Evolutionary conservation across 2,797 vertebrate species (phyloP), one percentile per base, ranked within the genome.

Genomic region (Ambastaia sidthimunki): DNA sequence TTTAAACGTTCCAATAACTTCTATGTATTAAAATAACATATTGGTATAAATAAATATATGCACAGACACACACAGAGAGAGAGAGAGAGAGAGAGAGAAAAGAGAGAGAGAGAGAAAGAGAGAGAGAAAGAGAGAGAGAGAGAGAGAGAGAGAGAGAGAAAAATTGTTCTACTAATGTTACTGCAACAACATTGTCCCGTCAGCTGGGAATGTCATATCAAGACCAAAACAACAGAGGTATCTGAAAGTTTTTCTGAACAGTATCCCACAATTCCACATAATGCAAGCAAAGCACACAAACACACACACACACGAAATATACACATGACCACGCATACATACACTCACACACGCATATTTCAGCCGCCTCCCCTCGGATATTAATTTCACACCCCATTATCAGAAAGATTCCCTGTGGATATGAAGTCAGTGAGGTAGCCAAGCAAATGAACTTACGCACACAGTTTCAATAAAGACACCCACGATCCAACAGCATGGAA

Each of bases 311-410:
- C 47, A 65, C 41, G 41, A 25, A 37, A 47, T 59, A 59, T 59
- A 73, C 71, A 73, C 71, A 73, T 25, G 54, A 31, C 37, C 52
- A 57, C 55, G 60, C 71, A 48, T 48, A 62, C 73, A 71, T 80
- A 77, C 23, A 4, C 55, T 18, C 37, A 68, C 76, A 65, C 55
- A 72, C 80, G 71, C 74, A 76, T 87, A 81, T 73, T 86, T 83
- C 83, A 80, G 37, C 84, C 85, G 79, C 68, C 89, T 88, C 86
- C 85, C 91, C 88, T 90, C 89, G 88, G 92, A 94, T 92, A 93
- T 95, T 95, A 93, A 95, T 95, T 95, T 95, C 94, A 95, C 94
- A 94, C 93, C 93, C 93, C 94, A 95, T 95, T 95, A 94, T 94
- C 93, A 94, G 90, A 92, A 84, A 90, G 92, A 93, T 88, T 93